Evolutionary conservation across 2,113 vertebrate species (phyloP).

Genomic region (Thryonomys swinderianus): DNA sequence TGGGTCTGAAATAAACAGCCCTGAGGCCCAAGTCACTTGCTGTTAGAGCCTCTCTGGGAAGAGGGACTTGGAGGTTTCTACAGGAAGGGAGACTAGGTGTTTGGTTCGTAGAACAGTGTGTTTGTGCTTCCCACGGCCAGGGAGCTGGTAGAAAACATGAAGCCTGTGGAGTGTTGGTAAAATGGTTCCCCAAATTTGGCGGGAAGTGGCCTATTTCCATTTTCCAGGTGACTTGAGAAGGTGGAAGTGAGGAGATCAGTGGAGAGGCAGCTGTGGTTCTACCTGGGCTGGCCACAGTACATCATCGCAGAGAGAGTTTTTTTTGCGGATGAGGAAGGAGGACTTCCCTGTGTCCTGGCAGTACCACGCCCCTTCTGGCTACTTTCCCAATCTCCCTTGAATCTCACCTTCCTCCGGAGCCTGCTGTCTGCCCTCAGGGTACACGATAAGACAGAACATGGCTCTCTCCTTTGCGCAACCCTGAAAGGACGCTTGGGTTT

Average conservation of each 20-base stretch:
- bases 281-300: no score
- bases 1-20: slow-evolving; percentile 56
- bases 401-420: background rate
- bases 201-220: background rate
- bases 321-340: background rate
- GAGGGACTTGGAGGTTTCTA: background rate
- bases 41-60: slow-evolving; percentile 8
- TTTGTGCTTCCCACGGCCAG: background rate
- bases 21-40: background rate
- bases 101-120: background rate
- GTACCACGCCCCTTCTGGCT: background rate
- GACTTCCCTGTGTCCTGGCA: background rate
- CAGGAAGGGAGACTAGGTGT: background rate
- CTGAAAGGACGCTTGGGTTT: background rate
- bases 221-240: background rate
- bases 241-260: background rate
- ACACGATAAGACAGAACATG: accelerated
- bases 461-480: background rate
- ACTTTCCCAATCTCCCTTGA: background rate
- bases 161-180: background rate
- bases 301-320: background rate
- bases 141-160: background rate
- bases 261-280: background rate
- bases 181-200: background rate
- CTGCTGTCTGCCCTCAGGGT: background rate